Evolutionary conservation across 2,797 vertebrate species (phyloP), one percentile per base, ranked within the genome.

Genomic region (Bovichtus diacanthus): DNA sequence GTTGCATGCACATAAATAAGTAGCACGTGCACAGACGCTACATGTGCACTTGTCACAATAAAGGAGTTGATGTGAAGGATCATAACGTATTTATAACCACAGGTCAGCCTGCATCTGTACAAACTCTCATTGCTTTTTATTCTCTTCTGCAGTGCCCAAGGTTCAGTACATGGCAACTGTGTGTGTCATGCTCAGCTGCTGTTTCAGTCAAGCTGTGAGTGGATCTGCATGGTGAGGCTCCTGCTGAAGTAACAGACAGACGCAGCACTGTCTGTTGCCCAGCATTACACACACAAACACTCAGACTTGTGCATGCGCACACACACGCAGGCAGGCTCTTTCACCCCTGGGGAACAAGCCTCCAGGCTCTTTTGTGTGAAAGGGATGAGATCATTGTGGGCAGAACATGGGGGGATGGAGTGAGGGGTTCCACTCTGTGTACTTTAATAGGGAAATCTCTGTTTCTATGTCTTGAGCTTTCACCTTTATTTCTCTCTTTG

Each of bases 361-460:
- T 82, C 81, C 87, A 87, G 74, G 78, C 89, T 82, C 93, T 90
- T 94, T 95, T 94, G 94, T 94, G 81, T 85, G 56, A 81, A 49
- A 64, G 56, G 68, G 87, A 90, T 93, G 89, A 92, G 88, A 85
- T 94, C 93, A 92, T 89, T 75, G 67, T 72, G 74, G 86, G 78
- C 46, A 83, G 77, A 77, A 74, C 66, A 63, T 75, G 70, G 68
- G 74, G 76, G 79, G 86, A 70, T 81, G 82, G 83, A 85, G 80
- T 76, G 53, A 74, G 70, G 79, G 78, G 76, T 80, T 82, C 76
- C 78, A 67, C 75, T 70, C 25, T 56, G 34, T 78, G 11, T 39
- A 70, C 43, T 43, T 71, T 80, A 76, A 74, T 43, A 67, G 61
- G 83, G 60, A 78, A 71, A 72, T 76, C 70, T 80, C 38, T 63